These are phyloP conservation scores for Ginglymostoma cirratum DNA, from an alignment of 2,113 vertebrate genomes.

Conservation along the genomic window DNA sequence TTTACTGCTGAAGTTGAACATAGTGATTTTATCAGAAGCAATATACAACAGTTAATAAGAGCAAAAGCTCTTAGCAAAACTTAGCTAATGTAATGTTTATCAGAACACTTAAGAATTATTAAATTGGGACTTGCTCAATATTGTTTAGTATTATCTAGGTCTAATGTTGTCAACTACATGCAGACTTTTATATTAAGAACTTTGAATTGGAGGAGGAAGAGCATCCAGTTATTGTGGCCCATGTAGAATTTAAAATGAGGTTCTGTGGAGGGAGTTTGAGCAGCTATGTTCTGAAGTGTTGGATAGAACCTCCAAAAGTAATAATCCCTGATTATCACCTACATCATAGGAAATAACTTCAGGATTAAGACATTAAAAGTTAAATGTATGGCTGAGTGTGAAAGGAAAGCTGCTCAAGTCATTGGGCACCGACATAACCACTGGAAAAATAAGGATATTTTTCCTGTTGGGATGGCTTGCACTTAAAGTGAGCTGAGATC, in stretches of 20 bases:
- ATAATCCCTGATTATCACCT: background rate
- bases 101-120: background rate
- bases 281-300: background rate
- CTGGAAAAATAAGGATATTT: background rate
- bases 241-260: background rate
- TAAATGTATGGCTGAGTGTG: background rate
- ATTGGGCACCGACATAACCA: background rate
- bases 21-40: background rate
- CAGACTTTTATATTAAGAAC: background rate
- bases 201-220: background rate
- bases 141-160: background rate
- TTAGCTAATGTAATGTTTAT: background rate
- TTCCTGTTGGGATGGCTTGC: background rate
- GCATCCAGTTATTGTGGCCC: background rate
- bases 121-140: background rate
- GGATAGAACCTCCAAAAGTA: background rate
- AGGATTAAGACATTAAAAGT: background rate
- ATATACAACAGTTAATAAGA: background rate
- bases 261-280: background rate
- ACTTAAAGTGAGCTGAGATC: background rate
- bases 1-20: background rate
- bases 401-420: background rate
- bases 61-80: too few relatives aligned
- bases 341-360: background rate
- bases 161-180: background rate